A percentile compares a stretch with the other conserved stretches of the same genome.
Conservation (phyloP, 2,888 invertebrate species). For the Platynereis dumerilii region DNA sequence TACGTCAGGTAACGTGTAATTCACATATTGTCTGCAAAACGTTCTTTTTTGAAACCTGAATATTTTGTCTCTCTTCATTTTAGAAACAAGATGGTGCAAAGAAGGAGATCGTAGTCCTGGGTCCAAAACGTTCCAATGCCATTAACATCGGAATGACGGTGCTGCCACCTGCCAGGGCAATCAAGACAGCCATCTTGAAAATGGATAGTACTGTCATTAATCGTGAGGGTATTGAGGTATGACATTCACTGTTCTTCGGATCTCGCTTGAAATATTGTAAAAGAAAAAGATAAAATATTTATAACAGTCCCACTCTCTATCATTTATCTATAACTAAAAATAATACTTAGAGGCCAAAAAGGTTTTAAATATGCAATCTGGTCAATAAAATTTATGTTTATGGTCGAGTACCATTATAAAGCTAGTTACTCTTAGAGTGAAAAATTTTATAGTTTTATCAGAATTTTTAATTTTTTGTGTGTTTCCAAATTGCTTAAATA, state of each 20-base stretch:
- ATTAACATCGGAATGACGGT: conserved; percentile 99
- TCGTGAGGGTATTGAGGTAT: conserved; percentile 91
- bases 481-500: too few relatives aligned
- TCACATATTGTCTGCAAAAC: too few relatives aligned
- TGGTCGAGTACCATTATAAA: too few relatives aligned
- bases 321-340: neutral
- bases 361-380: neutral
- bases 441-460: too few relatives aligned
- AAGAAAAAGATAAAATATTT: neutral
- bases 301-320: neutral
- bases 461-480: too few relatives aligned
- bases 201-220: conserved; percentile 99
- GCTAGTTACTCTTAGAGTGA: too few relatives aligned
- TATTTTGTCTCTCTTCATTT: too few relatives aligned
- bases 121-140: conserved; percentile 96
- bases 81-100: conserved; percentile 65
- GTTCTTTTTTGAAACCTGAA: too few relatives aligned
- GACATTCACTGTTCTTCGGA: too few relatives aligned
- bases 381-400: too few relatives aligned
- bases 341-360: neutral
- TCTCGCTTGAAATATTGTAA: too few relatives aligned
- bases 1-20: too few relatives aligned
- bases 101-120: conserved; percentile 91
- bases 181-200: conserved; percentile 95
- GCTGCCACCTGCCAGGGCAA: conserved; percentile 94